These are phyloP conservation scores for Pterois miles DNA, from an alignment of 2,797 vertebrate species.

Conservation along the genomic window DNA sequence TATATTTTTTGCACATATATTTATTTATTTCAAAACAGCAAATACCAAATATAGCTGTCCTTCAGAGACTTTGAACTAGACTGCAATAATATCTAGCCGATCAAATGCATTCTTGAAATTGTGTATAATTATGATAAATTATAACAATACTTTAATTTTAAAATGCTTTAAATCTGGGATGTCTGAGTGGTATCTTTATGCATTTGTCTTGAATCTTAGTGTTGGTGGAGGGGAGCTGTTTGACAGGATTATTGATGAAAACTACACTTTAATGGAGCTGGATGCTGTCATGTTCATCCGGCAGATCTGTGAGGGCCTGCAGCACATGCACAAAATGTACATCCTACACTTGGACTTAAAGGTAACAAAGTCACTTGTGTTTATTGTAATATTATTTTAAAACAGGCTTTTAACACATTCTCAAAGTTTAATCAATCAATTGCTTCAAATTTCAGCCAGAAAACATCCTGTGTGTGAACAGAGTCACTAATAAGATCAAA, in stretches of 20 bases:
- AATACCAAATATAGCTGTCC: neutral
- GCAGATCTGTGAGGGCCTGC: slow-evolving; percentile 96
- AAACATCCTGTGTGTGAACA: slow-evolving; percentile 97
- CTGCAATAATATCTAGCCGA: neutral
- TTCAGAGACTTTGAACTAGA: neutral
- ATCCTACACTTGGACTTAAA: slow-evolving; percentile 97
- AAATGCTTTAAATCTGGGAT: neutral
- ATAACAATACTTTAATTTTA: neutral
- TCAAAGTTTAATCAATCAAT: neutral
- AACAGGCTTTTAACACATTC: neutral
- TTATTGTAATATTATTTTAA: neutral
- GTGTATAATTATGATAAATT: neutral
- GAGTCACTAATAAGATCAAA: slow-evolving; percentile 94
- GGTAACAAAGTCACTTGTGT: slow-evolving; percentile 76
- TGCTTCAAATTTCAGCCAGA: slow-evolving; percentile 87
- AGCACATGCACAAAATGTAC: slow-evolving; percentile 98
- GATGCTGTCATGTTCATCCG: slow-evolving; percentile 92
- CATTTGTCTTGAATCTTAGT: slow-evolving; percentile 73
- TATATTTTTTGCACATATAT: slow-evolving; percentile 30
- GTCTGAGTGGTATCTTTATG: neutral
- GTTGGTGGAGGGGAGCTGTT: slow-evolving; percentile 97
- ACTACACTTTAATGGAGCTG: slow-evolving; percentile 89
- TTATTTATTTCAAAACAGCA: slow-evolving; percentile 11
- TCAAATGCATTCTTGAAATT: neutral
- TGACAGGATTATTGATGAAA: slow-evolving; percentile 92